Base-by-base conservation (phyloP, 92 coral and sea anemone species). In the Micromussa lordhowensis region DNA sequence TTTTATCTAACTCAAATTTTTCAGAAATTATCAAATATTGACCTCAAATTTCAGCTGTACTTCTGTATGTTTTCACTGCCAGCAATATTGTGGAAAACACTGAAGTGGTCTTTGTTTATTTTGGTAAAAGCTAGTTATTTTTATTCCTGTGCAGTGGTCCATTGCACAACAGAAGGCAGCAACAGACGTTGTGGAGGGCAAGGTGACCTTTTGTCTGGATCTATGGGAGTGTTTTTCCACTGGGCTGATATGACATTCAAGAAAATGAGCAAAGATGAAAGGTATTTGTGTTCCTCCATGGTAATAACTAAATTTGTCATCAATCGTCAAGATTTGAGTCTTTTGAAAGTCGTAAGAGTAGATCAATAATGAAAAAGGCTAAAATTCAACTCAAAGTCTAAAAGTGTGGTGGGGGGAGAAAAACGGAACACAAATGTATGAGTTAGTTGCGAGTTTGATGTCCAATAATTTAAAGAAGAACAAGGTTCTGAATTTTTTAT, bases 171-270 rank as follows among this genome's bases (percentile, higher is more conserved):
- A 64, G 82, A 91, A 78, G 98, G 99, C 10, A 97, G 99, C 91
- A 92, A 85, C 85, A 88, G 99, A 77, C 94, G 99, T 32, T 97
- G 99, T 84, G 99, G 98, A 53, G 99, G 99, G 11, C 99, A 97
- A 64, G 99, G 99, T 6, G 99, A 97, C 77, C 77, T 97, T 31
- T 71, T 97, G 86, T 96, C 98, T 22, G 99, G 99, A 9, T 92
- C 98, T 4, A 82, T 96, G 97, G 99, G 98, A 29, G 92, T 96
- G 35, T 96, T 97, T 79, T 77, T 90, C 61, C 94, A 97, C 84
- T 97, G 99, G 99, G 96, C 94, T 7, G 91, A 95, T 68, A 88
- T 85, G 76, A 59, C 88, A 59, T 77, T 75, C 71, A 90, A 93
- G 32, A 93, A 90, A 83, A 81, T 64, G 80, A 81, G 28, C 32